A percentile compares a stretch with the other conserved stretches of the same genome.
These are phyloP conservation scores for Amphipyra tragopoginis DNA, from an alignment of 2,888 invertebrate genomes.

Conservation along the genomic window DNA sequence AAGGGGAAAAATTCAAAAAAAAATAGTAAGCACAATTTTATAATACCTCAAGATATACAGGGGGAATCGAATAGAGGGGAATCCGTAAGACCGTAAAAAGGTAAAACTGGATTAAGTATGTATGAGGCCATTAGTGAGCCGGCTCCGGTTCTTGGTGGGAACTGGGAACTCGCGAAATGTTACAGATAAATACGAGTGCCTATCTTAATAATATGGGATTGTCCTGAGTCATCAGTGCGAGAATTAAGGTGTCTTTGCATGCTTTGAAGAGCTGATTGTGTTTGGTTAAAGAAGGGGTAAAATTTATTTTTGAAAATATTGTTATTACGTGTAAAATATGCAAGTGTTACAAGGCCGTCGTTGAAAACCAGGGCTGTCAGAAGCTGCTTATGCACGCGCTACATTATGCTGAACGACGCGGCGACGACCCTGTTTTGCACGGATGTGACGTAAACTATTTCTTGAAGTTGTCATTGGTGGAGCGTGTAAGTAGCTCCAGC, in stretches of 20 bases:
- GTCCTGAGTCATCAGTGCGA: slow-evolving; percentile 4
- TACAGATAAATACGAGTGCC: slow-evolving; percentile 33
- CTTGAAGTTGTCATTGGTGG: too few relatives aligned
- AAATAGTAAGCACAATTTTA: slow-evolving; percentile 33
- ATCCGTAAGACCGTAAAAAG: slow-evolving; percentile 53
- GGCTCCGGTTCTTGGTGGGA: slow-evolving; percentile 28
- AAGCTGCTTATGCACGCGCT: too few relatives aligned
- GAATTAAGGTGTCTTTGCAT: slow-evolving; percentile 9
- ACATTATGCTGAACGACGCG: too few relatives aligned
- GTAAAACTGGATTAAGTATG: slow-evolving; percentile 66
- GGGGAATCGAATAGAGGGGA: slow-evolving; percentile 38
- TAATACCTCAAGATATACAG: slow-evolving; percentile 17
- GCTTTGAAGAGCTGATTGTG: background rate
- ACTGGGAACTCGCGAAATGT: slow-evolving; percentile 37
- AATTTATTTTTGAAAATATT: too few relatives aligned
- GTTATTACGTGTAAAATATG: too few relatives aligned
- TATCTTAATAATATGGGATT: slow-evolving; percentile 25
- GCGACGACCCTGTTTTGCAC: too few relatives aligned
- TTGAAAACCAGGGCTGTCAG: too few relatives aligned
- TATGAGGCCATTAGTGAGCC: slow-evolving; percentile 65
- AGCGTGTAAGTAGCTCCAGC: too few relatives aligned
- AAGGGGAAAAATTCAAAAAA: slow-evolving; percentile 12
- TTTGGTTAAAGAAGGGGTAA: too few relatives aligned
- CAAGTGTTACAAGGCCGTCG: too few relatives aligned
- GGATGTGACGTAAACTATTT: too few relatives aligned